phyloP scores from a whole-genome alignment of 2,888 invertebrate species.

The Eupithecia pulchellata region DNA sequence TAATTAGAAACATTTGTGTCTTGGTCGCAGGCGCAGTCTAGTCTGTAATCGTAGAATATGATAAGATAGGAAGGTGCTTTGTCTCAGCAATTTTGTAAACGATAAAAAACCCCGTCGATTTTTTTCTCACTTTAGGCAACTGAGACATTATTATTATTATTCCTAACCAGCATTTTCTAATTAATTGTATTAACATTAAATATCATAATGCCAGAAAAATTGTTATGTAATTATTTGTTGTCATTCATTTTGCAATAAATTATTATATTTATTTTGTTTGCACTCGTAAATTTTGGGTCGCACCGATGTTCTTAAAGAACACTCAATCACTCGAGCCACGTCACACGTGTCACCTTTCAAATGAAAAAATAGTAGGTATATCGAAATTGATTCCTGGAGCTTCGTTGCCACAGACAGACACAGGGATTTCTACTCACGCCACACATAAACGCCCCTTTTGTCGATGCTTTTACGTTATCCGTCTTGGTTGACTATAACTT shows the following conservation, averaged over 20 bases:
- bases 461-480: too few species aligned
- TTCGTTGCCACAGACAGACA: background rate
- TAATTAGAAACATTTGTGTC: slow-evolving; percentile 65
- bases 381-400: background rate
- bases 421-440: too few species aligned
- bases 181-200: too few species aligned
- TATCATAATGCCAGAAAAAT: too few species aligned
- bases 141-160: too few species aligned
- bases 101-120: background rate
- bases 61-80: background rate
- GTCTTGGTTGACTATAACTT: background rate
- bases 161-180: too few species aligned
- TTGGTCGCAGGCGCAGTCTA: slow-evolving; percentile 50
- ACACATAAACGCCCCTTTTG: too few species aligned
- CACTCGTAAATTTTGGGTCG: background rate
- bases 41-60: slow-evolving; percentile 7
- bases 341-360: background rate
- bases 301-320: background rate
- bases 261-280: too few species aligned
- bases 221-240: too few species aligned
- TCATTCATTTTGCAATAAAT: too few species aligned
- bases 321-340: background rate
- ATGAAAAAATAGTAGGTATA: background rate
- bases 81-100: background rate
- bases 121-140: too few species aligned